Conservation (phyloP, 2,797 vertebrate species). For the Nyctalus aviator region DNA sequence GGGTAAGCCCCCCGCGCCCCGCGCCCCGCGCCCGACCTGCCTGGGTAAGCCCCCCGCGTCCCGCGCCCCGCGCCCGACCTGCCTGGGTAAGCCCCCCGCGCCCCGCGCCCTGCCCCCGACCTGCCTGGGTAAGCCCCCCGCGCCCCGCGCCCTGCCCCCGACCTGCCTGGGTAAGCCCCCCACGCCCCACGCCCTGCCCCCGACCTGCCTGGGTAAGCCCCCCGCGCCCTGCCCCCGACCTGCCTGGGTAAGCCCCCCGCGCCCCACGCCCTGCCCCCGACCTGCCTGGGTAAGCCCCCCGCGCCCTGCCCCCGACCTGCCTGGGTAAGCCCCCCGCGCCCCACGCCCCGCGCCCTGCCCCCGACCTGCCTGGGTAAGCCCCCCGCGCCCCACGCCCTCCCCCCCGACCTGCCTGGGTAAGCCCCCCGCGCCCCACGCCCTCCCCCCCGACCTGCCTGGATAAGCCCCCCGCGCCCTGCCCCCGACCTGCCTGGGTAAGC, state of each 20-base stretch:
- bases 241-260: constrained; percentile 92
- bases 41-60: too few relatives aligned
- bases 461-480: constrained; percentile 84
- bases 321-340: constrained; percentile 92
- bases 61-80: constrained; percentile 86
- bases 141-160: neutral
- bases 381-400: neutral
- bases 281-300: too few relatives aligned
- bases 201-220: constrained; percentile 94
- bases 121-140: constrained; percentile 91
- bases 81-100: constrained; percentile 90
- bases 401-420: constrained; percentile 94
- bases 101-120: constrained; percentile 81
- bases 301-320: constrained; percentile 88
- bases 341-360: too few relatives aligned
- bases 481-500: constrained; percentile 94
- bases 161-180: constrained; percentile 94
- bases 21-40: too few relatives aligned
- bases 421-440: constrained; percentile 46
- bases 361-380: constrained; percentile 94
- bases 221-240: constrained; percentile 82
- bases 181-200: too few relatives aligned
- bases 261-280: neutral
- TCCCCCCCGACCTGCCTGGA: constrained; percentile 91
- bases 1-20: constrained; percentile 86